Percentiles rank a stretch among this genome's conserved stretches.
Evolutionary conservation across 2,888 invertebrate genomes (phyloP).

Genomic region (Trichogramma evanescens): DNA sequence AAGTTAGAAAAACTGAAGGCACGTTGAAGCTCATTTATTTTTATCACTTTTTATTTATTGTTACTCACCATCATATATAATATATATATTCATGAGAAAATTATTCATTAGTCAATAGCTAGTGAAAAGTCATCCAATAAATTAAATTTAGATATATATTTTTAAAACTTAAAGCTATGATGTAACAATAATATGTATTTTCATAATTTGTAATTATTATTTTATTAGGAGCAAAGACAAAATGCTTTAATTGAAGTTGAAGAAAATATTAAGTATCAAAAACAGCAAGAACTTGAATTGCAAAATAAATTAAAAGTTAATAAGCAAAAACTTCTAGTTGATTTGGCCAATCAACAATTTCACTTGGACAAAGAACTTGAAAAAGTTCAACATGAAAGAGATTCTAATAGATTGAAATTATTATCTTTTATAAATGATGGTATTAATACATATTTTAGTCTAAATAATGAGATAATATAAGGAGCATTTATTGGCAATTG

Average conservation of each 20-base stretch:
- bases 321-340: slow-evolving; percentile 55
- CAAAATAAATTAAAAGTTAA: slow-evolving; percentile 59
- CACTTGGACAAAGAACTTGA: slow-evolving; percentile 61
- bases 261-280: slow-evolving; percentile 57
- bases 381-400: slow-evolving; percentile 62
- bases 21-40: slow-evolving; percentile 49
- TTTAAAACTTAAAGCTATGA: no score
- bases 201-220: slow-evolving; percentile 1
- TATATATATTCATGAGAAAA: neutral
- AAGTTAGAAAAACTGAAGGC: slow-evolving; percentile 57
- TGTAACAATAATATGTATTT: neutral
- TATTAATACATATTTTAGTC: slow-evolving; percentile 16
- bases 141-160: no score
- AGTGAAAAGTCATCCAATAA: slow-evolving; percentile 2
- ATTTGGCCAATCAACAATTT: slow-evolving; percentile 58
- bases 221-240: slow-evolving; percentile 51
- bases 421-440: slow-evolving; percentile 40
- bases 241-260: slow-evolving; percentile 55
- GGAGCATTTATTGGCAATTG: neutral
- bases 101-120: slow-evolving; percentile 8
- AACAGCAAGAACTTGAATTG: slow-evolving; percentile 59
- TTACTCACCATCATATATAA: no score
- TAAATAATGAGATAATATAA: no score
- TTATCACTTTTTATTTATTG: slow-evolving; percentile 10
- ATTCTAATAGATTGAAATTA: slow-evolving; percentile 44